Evolutionary conservation across 1,140 invertebrate species (phyloP), one percentile per base, ranked within the genome.

Genomic region (Pomacea maculata): DNA sequence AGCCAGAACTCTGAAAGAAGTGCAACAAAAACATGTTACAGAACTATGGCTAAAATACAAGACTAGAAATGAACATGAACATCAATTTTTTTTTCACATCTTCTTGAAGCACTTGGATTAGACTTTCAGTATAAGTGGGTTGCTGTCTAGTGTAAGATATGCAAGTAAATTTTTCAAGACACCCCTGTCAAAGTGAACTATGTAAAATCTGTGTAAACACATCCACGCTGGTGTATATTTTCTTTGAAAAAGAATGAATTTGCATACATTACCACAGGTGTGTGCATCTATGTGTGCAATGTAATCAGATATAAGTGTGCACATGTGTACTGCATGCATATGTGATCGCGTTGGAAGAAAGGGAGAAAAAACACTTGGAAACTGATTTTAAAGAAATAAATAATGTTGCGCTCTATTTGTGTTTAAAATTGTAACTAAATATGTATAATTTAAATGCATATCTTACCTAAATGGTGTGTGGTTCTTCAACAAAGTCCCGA

Each of bases 1-100:
- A 55, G 75, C 75, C 34, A 80, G 6, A 45, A 76, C 75, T 65
- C 68, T 82, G 29, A 75, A 57, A 68, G 25, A 68, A 64, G 29
- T 64, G 15, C 29, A 78, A 45, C 21, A 6, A 45, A 45, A 67
- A 78, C 17, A 45, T 19, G 19, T 25, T 19, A 54, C 52, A 75
- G 55, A 55, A 21, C 14, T 57, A 75, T 54, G 14, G 10, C 57
- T 45, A 65, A 65, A 65, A n/a, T 65, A 45, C 34, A 45, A 45
- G 34, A 45, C 34, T 45, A 45, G 34, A 45, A 45, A 45, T 45
- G 34, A 45, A 45, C 34, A 45, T 45, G 2, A 45, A 45, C 34
- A 45, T 45, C 34, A 45, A 45, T 1, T 45, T 45, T 45, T 45
- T 45, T 45, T 45, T 45, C 34, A 45, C 34, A 45, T 45, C 34